These are phyloP conservation scores for Lamproptera curius DNA, from an alignment of 2,888 invertebrate species.

Conservation along the genomic window DNA sequence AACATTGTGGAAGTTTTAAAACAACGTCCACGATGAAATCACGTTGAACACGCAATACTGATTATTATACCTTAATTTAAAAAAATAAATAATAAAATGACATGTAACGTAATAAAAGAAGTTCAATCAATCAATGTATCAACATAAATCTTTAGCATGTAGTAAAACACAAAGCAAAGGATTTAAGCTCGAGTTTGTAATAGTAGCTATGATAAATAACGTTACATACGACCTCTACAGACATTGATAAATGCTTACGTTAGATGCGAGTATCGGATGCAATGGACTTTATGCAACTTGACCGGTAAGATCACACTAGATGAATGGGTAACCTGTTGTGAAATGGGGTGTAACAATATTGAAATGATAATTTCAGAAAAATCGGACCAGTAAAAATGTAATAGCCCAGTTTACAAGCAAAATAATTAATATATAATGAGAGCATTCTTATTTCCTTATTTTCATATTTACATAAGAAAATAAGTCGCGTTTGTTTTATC, in stretches of 20 bases:
- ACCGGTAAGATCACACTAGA: neutral
- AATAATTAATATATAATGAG: no score
- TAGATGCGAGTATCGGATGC: neutral
- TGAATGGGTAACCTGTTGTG: no score
- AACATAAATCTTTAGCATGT: neutral
- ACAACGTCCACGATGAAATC: neutral
- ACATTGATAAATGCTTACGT: conserved; percentile 14
- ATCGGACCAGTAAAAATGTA: no score
- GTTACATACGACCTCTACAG: conserved; percentile 1
- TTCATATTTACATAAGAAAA: no score
- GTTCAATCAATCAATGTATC: neutral
- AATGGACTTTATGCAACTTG: conserved; percentile 7
- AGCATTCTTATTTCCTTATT: no score
- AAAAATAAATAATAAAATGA: neutral
- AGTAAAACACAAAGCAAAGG: neutral
- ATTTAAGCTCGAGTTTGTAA: neutral
- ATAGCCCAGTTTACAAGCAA: no score
- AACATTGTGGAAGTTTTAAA: neutral
- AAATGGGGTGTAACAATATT: no score
- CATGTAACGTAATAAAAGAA: neutral
- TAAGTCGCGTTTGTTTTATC: no score
- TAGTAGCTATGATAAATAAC: conserved; percentile 10
- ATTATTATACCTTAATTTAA: neutral
- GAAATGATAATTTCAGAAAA: no score
- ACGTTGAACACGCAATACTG: neutral